Evolutionary conservation across 2,888 invertebrate species (phyloP), one percentile per base, ranked within the genome.

Genomic region (Phorcus lineatus): DNA sequence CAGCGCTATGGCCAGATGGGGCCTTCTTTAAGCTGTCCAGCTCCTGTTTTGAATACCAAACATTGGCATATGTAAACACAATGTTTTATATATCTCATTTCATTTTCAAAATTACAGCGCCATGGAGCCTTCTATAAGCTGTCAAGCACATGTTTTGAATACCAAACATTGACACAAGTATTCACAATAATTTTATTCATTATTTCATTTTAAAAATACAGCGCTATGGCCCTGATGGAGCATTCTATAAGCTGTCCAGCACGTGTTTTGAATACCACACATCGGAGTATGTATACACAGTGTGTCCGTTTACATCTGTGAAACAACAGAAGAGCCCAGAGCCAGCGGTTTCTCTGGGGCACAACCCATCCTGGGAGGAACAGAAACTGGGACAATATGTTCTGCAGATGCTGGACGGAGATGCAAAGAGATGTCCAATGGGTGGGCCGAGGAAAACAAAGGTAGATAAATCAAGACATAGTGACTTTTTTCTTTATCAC

Each of bases 221-320:
- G 91, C 74, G 83, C 13, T 91, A 89, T 83, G 92, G 92, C 31
- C 89, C 91, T 57, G 83, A 87, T 24, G 89, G 90, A 28, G 86
- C 89, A 11, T 92, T 91, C 81, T 91, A 87, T 79, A 85, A 88
- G 36, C 86, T 92, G 40, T 87, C 89, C 67, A 78, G 83, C 31
- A 77, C 84, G 1, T 92, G 92, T 80, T 91, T 83, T 81, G 81
- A 85, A 40, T 78, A 85, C 40, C 82, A 86, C 22, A 74, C 83
- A 0, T 40, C 78, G 16, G 86, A 87, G 36, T 92, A 91, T 83
- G 83, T 87, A 19, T 92, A 91, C 83, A 86, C 83, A 24, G 81
- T 92, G 24, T 92, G 92, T 85, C 92, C 91, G 0, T 92, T 91
- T 79, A 84, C 86, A 78, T 86, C 86, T 36, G 88, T 89, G 28